phyloP scores from a whole-genome alignment of 2,888 invertebrate species.

The Chalcis sispes region DNA sequence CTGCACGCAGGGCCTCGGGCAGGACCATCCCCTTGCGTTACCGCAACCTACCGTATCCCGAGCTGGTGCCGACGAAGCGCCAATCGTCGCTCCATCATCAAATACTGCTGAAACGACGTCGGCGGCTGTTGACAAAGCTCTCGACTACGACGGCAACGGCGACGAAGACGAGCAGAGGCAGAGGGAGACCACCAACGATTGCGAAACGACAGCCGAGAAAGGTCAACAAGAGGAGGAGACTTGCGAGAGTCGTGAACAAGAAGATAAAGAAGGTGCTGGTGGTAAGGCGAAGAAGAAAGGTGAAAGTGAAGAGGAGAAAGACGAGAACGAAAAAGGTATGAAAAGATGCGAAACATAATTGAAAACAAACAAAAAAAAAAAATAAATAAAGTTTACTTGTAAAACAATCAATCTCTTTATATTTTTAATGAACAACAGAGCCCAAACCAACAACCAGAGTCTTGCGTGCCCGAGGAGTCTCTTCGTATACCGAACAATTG shows the following conservation, averaged over 20 bases:
- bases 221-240: neutral
- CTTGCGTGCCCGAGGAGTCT: slow-evolving; percentile 70
- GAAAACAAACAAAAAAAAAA: neutral
- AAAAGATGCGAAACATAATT: too few species aligned
- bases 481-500: slow-evolving; percentile 72
- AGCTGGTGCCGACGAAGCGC: slow-evolving; percentile 60
- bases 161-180: neutral
- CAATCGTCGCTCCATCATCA: slow-evolving; percentile 31
- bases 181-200: neutral
- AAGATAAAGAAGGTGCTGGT: slow-evolving; percentile 38
- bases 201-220: neutral
- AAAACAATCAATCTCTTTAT: neutral
- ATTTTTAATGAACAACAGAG: slow-evolving; percentile 46
- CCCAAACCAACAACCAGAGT: slow-evolving; percentile 66
- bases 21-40: slow-evolving; percentile 60
- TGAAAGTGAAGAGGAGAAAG: neutral
- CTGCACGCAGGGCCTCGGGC: slow-evolving; percentile 67
- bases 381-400: neutral
- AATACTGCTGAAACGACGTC: slow-evolving; percentile 45
- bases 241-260: slow-evolving; percentile 37
- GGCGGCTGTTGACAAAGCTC: neutral
- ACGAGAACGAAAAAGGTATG: neutral
- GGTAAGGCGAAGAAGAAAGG: neutral
- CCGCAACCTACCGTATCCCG: slow-evolving; percentile 67
- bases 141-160: neutral